Base-by-base conservation (phyloP, 1,140 invertebrate species). In the Drosophila leontia region DNA sequence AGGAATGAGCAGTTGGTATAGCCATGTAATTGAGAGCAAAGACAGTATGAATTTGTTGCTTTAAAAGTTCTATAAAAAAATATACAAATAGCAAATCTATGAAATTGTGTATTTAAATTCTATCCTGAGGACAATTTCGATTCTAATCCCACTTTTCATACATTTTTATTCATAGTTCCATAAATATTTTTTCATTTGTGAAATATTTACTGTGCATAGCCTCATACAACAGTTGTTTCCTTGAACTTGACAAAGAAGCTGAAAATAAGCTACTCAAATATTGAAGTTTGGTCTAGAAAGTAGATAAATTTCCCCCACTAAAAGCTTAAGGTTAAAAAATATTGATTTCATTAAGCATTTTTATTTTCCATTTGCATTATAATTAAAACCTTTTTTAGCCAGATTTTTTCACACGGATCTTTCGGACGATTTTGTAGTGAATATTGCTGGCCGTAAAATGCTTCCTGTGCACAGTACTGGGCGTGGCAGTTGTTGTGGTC, bases 31-130 rank as follows among this genome's bases (percentile, higher is more conserved):
- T 53, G 78, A 68, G 47, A 62, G 45, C 32, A 70, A 71, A 71
- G 57, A 69, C 44, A 41, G 56, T 45, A 63, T 63, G 32, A 60
- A 61, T 47, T 81, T 65, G 61, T 70, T 79, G 77, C 71, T 80
- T 74, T 62, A 58, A 55, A 62, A 64, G 23, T 39, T 59, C 35
- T 60, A 55, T 55, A 44, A 57, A 42, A 11, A 75, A 57, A 68
- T 55, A 75, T 68, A 62, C n/a, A 45, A 67, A 53, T 50, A 32
- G 44, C 62, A 48, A 62, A 63, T 67, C 6, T 35, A 32, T 53
- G 9, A 47, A 23, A 15, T 17, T 17, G 13, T 23, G 39, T 60
- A 0, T 17, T 48, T 26, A 19, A 12, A 29, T 29, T 29, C 26
- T 0, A 29, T 29, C 5, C 5, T 29, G 6, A 7, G 26, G 26